phyloP scores from a whole-genome alignment of 2,113 vertebrate genomes.

The Xyliphius kryptos region DNA sequence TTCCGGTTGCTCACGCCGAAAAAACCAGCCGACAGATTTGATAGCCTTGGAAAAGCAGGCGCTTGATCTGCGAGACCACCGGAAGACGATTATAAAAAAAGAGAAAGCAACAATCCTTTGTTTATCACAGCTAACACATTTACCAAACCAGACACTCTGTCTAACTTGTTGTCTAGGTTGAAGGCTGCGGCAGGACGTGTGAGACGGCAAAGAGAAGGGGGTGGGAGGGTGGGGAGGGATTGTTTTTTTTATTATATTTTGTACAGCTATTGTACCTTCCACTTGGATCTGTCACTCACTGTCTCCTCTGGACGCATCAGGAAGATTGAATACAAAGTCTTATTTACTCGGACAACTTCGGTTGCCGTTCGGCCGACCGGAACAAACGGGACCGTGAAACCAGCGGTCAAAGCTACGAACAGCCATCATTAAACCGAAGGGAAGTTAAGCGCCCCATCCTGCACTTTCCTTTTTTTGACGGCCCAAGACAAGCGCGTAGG shows the following conservation, averaged over 20 bases:
- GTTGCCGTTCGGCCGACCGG: conserved; percentile 55
- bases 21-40: conserved; percentile 55
- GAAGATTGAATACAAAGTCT: conserved; percentile 65
- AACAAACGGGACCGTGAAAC: conserved; percentile 48
- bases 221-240: no score
- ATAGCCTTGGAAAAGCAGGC: conserved; percentile 46
- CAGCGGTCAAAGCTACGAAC: conserved; percentile 40
- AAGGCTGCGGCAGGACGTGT: conserved; percentile 31
- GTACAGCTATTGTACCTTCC: conserved; percentile 53
- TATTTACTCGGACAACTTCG: conserved; percentile 66
- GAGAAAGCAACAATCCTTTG: conserved; percentile 64
- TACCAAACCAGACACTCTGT: conserved; percentile 65
- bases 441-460: conserved; percentile 5
- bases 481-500: no score
- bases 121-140: conserved; percentile 69
- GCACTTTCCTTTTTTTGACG: no score
- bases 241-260: no score
- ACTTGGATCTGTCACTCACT: conserved; percentile 66
- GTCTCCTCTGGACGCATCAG: conserved; percentile 61
- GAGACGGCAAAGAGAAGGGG: no score
- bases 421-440: conserved; percentile 28
- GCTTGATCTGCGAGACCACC: conserved; percentile 66
- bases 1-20: conserved; percentile 37
- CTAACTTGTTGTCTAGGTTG: conserved; percentile 49
- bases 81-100: conserved; percentile 56